These are phyloP conservation scores for Chrysolina oricalcia DNA, from an alignment of 2,888 invertebrate genomes.

Conservation along the genomic window DNA sequence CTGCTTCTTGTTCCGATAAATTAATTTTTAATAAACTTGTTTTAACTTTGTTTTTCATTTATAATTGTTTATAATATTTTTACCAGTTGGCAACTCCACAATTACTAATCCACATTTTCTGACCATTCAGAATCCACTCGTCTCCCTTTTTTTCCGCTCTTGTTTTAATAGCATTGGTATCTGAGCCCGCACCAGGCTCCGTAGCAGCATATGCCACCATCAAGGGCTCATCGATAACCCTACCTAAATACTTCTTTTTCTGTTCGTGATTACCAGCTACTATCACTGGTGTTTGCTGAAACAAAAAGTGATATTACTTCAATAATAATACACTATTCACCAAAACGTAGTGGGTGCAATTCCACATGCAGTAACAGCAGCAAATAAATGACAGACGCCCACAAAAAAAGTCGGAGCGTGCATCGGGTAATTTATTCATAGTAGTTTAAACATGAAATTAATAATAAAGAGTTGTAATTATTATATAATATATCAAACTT, in stretches of 20 bases:
- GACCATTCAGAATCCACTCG: conserved; percentile 92
- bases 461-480: no score
- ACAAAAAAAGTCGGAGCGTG: no score
- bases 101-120: conserved; percentile 99
- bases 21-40: no score
- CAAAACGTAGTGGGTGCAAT: no score
- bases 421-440: no score
- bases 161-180: conserved; percentile 93
- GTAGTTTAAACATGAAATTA: no score
- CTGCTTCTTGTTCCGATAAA: no score
- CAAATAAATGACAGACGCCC: no score
- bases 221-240: conserved; percentile 91
- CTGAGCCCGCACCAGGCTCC: conserved; percentile 97
- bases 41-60: no score
- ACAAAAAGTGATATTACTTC: conserved; percentile 46
- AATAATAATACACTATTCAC: not conserved
- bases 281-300: conserved; percentile 90
- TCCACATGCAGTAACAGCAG: no score
- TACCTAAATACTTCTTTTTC: conserved; percentile 94
- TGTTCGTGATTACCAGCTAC: conserved; percentile 90
- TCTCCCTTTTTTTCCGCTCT: conserved; percentile 95
- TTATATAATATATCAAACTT: no score
- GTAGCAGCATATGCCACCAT: conserved; percentile 96
- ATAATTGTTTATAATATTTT: conserved; percentile 21
- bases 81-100: conserved; percentile 97